phyloP scores from a whole-genome alignment of 2,888 invertebrate species.

The Osmoderma eremita region DNA sequence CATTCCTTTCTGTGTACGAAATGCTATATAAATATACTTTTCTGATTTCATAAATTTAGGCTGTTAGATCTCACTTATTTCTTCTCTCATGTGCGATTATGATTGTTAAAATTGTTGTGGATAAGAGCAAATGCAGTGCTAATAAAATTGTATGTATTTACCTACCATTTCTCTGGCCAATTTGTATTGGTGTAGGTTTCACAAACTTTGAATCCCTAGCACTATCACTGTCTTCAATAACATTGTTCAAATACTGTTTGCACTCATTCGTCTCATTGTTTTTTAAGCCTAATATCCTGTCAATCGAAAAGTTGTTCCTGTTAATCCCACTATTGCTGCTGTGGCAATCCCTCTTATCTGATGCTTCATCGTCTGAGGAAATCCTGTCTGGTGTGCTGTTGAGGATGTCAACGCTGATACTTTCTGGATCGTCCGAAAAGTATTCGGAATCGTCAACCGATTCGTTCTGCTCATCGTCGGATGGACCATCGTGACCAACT shows the following conservation, averaged over 20 bases:
- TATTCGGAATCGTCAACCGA: conserved; percentile 55
- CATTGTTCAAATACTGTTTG: conserved; percentile 35
- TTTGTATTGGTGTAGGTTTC: conserved; percentile 57
- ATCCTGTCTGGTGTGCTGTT: conserved; percentile 40
- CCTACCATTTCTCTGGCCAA: conserved; percentile 35
- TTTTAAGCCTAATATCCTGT: conserved; percentile 59
- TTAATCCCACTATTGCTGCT: conserved; percentile 51
- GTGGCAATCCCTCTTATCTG: conserved; percentile 47
- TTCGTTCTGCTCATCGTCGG: conserved; percentile 46
- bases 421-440: conserved; percentile 47
- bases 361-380: conserved; percentile 40
- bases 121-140: too few species aligned
- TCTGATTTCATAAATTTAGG: too few species aligned
- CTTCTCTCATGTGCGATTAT: too few species aligned
- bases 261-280: conserved; percentile 41
- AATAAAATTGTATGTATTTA: conserved; percentile 1
- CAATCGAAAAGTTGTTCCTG: conserved; percentile 62
- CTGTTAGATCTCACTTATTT: too few species aligned
- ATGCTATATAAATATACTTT: too few species aligned
- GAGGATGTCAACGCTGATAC: conserved; percentile 43
- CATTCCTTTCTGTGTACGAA: too few species aligned
- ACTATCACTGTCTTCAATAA: conserved; percentile 38
- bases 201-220: conserved; percentile 55
- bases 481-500: conserved; percentile 39
- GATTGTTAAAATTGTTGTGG: too few species aligned